These are phyloP conservation scores for Heliconius congener DNA, from an alignment of 1,140 invertebrate species.

Conservation along the genomic window DNA sequence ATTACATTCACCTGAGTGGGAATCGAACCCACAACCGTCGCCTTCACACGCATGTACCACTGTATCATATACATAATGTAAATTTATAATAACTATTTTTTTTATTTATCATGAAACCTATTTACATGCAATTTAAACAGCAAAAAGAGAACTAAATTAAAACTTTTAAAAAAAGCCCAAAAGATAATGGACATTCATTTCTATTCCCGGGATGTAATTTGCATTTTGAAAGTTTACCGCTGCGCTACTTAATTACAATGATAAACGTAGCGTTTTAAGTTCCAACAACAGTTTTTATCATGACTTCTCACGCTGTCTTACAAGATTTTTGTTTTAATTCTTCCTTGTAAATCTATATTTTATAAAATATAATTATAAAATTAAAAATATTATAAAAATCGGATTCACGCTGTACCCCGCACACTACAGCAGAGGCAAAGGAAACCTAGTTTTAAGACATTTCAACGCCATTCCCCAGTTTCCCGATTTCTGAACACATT, in stretches of 20 bases:
- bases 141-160: background rate
- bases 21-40: too few relatives aligned
- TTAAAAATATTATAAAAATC: background rate
- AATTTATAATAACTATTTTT: too few relatives aligned
- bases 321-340: background rate
- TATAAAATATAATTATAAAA: background rate
- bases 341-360: background rate
- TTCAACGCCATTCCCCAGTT: background rate
- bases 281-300: constrained; percentile 12
- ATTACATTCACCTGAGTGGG: too few relatives aligned
- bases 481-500: background rate
- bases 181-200: constrained; percentile 1
- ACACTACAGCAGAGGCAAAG: background rate
- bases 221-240: constrained; percentile 30
- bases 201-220: constrained; percentile 29
- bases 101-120: background rate
- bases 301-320: constrained; percentile 21
- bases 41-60: too few relatives aligned
- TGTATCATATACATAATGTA: too few relatives aligned
- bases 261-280: constrained; percentile 30
- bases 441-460: background rate
- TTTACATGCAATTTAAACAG: background rate
- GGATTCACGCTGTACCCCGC: background rate
- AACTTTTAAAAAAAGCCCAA: background rate
- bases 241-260: constrained; percentile 33